phyloP scores from a whole-genome alignment of 2,888 invertebrate genomes.

The Leucophenga montana region DNA sequence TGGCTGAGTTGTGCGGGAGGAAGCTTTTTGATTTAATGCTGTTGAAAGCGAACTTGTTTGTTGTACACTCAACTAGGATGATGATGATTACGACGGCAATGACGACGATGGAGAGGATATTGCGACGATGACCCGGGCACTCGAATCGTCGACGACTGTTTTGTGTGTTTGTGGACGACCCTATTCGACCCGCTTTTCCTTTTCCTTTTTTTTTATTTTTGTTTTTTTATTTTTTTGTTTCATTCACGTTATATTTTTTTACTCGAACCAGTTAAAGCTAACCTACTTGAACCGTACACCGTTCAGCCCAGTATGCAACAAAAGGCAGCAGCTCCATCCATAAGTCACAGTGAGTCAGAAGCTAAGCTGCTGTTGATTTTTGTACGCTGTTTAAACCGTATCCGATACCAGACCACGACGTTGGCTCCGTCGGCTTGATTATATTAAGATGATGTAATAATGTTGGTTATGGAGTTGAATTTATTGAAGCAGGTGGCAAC shows the following conservation, averaged over 20 bases:
- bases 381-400: background rate
- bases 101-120: no score
- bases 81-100: background rate
- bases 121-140: no score
- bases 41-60: constrained; percentile 25
- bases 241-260: background rate
- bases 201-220: background rate
- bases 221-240: background rate
- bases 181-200: constrained; percentile 5
- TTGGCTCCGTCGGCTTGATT: no score
- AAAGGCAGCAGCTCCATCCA: background rate
- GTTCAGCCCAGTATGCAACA: background rate
- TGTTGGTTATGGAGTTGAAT: no score
- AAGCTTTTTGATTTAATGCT: constrained; percentile 16
- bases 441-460: no score
- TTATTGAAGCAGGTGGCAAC: no score
- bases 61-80: background rate
- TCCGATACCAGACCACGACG: no score
- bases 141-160: no score
- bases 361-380: constrained; percentile 2
- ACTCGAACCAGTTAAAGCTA: constrained; percentile 5
- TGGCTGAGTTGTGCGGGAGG: background rate
- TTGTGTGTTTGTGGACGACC: no score
- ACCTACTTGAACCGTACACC: constrained; percentile 22
- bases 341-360: background rate